Evolutionary conservation across 2,888 invertebrate species (phyloP).

Genomic region (Scelioninae gen. 1): DNA sequence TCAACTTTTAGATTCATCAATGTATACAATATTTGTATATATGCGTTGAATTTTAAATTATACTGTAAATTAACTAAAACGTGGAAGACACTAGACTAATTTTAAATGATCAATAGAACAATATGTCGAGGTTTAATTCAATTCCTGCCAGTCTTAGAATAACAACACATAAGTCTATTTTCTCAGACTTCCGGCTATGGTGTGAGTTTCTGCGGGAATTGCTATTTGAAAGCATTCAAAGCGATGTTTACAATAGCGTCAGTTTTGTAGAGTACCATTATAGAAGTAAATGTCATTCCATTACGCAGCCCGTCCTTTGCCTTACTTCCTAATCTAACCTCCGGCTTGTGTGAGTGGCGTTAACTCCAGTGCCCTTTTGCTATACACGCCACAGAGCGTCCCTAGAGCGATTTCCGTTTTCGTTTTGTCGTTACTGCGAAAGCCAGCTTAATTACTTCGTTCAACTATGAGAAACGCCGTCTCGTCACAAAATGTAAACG

Average conservation of each 20-base stretch:
- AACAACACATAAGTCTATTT: constrained; percentile 33
- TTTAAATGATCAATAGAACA: not conserved
- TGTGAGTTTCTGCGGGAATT: constrained; percentile 24
- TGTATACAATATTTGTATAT: too few relatives aligned
- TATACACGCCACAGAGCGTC: constrained; percentile 50
- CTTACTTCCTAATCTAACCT: constrained; percentile 52
- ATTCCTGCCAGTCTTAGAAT: constrained; percentile 17
- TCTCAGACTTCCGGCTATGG: constrained; percentile 5
- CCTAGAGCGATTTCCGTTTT: constrained; percentile 64
- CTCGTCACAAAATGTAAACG: constrained; percentile 55
- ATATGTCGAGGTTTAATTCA: constrained; percentile 26
- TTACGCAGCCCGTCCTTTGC: constrained; percentile 37
- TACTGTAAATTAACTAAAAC: too few relatives aligned
- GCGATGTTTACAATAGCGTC: constrained; percentile 44
- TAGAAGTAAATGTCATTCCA: constrained; percentile 52
- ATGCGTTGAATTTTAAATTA: too few relatives aligned
- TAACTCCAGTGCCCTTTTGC: constrained; percentile 54
- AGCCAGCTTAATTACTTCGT: constrained; percentile 63
- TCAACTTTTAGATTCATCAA: too few relatives aligned
- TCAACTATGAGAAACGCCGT: constrained; percentile 50
- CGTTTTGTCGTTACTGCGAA: constrained; percentile 62
- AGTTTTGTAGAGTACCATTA: constrained; percentile 36
- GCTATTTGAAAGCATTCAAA: constrained; percentile 38
- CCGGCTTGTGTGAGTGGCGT: constrained; percentile 41
- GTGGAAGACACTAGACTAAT: not conserved